Base-by-base conservation (phyloP, 1,140 invertebrate genomes). In the Polypedilum pembai region DNA sequence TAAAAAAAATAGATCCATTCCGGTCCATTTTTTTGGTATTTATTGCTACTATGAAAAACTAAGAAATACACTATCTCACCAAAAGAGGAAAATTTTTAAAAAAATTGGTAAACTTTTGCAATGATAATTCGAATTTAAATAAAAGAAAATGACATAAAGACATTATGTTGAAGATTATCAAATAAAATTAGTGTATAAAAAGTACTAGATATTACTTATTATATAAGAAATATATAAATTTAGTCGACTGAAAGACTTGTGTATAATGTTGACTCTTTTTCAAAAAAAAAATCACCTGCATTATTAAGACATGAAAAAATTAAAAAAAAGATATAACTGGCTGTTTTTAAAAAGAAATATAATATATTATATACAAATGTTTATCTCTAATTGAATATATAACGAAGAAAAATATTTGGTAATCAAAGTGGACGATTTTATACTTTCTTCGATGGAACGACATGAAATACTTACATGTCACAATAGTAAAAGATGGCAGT, bases 321-420 rank as follows among this genome's bases (percentile, higher is more conserved):
- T 56, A n/a, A 56, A n/a, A n/a, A 56, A 56, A 56, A 56, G n/a
- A 56, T 56, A 56, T 56, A 56, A 56, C 45, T 56, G 45, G 45
- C 45, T 56, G 45, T 56, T 56, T 56, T n/a, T 15, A n/a, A n/a
- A 56, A 56, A 15, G n/a, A 56, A 56, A 56, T 56, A 56, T n/a
- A n/a, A 56, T 56, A 56, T 56, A 56, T 56, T 56, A 56, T 56
- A 56, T 56, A 56, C 45, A 56, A 56, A 56, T 56, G 45, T 56
- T 56, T 56, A 56, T 56, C 45, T 56, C 45, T 56, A 4, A 56
- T n/a, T 56, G 15, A 56, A n/a, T n/a, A 56, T 56, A 56, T 56
- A 56, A n/a, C 45, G n/a, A 56, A n/a, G 45, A n/a, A 56, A 56
- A 56, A 56, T 10, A 56, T n/a, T 56, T 33, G 5, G 24, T 33